Evolutionary conservation across 1,140 invertebrate species (phyloP).

Genomic region (Nautilus pompilius): DNA sequence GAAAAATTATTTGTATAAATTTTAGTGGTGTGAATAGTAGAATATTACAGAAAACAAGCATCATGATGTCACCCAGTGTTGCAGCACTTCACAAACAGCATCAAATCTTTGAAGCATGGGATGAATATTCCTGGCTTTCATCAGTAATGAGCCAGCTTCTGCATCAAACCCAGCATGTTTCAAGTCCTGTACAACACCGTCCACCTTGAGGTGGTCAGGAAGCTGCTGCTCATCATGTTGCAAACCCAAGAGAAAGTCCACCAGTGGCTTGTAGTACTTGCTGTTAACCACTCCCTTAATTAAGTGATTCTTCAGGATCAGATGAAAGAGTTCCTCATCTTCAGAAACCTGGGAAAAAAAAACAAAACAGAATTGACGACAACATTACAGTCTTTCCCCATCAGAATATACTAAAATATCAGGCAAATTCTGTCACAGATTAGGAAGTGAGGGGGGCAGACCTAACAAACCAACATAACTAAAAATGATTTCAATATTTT

Average conservation of each 20-base stretch:
- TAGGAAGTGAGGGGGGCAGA: too few relatives aligned
- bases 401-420: too few relatives aligned
- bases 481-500: too few relatives aligned
- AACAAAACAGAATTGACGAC: neutral
- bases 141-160: conserved; percentile 34
- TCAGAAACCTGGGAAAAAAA: conserved; percentile 11
- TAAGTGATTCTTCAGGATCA: conserved; percentile 24
- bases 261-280: conserved; percentile 21
- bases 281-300: conserved; percentile 17
- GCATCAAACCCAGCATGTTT: conserved; percentile 24
- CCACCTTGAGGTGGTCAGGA: conserved; percentile 15
- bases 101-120: conserved; percentile 30
- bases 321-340: conserved; percentile 26
- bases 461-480: too few relatives aligned
- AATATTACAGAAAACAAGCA: too few relatives aligned
- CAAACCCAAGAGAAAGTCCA: conserved; percentile 23
- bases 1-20: too few relatives aligned
- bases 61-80: conserved; percentile 23
- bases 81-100: conserved; percentile 18
- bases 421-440: too few relatives aligned
- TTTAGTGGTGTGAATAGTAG: too few relatives aligned
- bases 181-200: conserved; percentile 20
- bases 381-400: too few relatives aligned
- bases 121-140: conserved; percentile 26
- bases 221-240: conserved; percentile 9